Base-by-base conservation (phyloP, 1,140 invertebrate genomes). In the Archivesica marissinica region DNA sequence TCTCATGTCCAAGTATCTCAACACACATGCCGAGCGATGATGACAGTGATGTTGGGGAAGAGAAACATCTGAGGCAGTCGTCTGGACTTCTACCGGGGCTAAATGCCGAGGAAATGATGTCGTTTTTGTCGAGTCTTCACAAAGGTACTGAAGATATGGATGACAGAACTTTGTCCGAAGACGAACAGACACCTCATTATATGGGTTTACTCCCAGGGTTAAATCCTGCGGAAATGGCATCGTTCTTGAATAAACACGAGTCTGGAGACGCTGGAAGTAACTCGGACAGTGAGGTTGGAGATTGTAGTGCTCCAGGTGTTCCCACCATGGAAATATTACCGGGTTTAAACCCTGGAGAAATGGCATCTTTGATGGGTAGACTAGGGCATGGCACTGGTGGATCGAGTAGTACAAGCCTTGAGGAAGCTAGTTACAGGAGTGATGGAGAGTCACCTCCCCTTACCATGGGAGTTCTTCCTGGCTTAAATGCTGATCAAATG, bases 21-120 rank as follows among this genome's bases (percentile, higher is more conserved):
- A 39, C 50, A 25, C 17, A 20, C 0, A 70, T 3, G 3, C 39
- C 30, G 17, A 70, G 47, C 38, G 61, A 81, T 11, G 13, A n/a
- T 11, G 52, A 75, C 0, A 81, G 33, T 56, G 66, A 61, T n/a
- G 17, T 20, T 1, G 38, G n/a, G 9, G 77, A 66, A 3, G 61
- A 50, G 7, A 79, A 47, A 35, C 20, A 13, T 23, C 30, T 41
- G 11, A 20, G 77, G n/a, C n/a, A 23, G n/a, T 38, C 56, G 7
- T 30, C 56, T 68, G 59, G 77, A 17, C 17, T 66, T 33, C 44
- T 79, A 11, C 77, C 77, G 15, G 77, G 77, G 25, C 35, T 79
- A 66, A 79, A 39, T 50, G 77, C 20, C 28, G 61, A 66, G 4
- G 77, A 79, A 68, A 79, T 79, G 77, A 20, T 30, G 7, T 68